Base-by-base conservation (phyloP, 1,140 invertebrate species). In the Heliconius nattereri region DNA sequence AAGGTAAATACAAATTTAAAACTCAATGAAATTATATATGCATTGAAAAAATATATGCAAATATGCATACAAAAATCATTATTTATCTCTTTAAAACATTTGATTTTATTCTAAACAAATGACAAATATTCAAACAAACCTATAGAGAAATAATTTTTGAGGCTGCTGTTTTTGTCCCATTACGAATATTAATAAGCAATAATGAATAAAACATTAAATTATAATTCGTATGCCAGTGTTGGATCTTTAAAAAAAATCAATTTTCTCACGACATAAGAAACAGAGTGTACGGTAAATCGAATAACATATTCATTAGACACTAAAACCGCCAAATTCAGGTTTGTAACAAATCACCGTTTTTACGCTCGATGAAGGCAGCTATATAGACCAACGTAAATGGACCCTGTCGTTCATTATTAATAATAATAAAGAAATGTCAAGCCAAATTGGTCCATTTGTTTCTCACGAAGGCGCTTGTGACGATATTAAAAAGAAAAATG, bases 251-350 rank as follows among this genome's bases (percentile, higher is more conserved):
- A 45, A 76, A 70, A 77, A 79, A 79, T 77, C 80, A 87, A 84
- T 84, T 84, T 91, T 92, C 90, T 90, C 90, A 91, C 90, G 90
- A 86, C 82, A 86, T 84, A 86, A 84, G 83, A 76, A 77, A 82
- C 81, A 81, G 84, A 66, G 60, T 66, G 86, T 85, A 88, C 86
- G 87, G 87, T 87, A 84, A 88, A 84, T 84, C 78, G 73, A 79
- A 81, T 91, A 90, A 90, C 87, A 84, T 90, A 92, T 91, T 88
- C 86, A 85, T 81, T 84, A 76, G 81, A 83, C 77, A 84, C 75
- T 81, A 79, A 86, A 88, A 89, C 86, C 86, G 83, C 87, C 77
- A 82, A 79, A 82, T 79, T 79, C 82, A 79, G 74, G 82, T 78
- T 83, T 71, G 54, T 83, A 78, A 81, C 77, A 78, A 83, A 75